These are phyloP conservation scores for Nesospiza acunhae DNA, from an alignment of 2,113 vertebrate genomes.

Conservation along the genomic window DNA sequence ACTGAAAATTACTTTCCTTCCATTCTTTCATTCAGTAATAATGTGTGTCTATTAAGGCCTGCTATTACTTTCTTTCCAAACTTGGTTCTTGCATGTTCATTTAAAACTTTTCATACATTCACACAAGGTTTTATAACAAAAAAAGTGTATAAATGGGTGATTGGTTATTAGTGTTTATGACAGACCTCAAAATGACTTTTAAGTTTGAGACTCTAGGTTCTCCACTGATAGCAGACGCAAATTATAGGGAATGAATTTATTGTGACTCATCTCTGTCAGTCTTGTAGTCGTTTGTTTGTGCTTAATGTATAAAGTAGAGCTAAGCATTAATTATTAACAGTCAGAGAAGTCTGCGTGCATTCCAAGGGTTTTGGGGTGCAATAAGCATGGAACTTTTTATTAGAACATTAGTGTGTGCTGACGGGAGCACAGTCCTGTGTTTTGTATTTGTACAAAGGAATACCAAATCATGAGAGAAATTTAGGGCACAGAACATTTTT, in stretches of 20 bases:
- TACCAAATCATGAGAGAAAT: background rate
- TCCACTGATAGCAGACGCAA: background rate
- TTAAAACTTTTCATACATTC: background rate
- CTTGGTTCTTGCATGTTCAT: background rate
- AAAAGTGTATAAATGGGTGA: background rate
- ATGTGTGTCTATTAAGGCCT: background rate
- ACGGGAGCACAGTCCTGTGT: background rate
- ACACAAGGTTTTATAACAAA: background rate
- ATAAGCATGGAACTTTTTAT: background rate
- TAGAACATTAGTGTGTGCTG: background rate
- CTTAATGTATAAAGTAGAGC: background rate
- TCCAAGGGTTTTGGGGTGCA: background rate
- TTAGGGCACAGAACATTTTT: background rate
- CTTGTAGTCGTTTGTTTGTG: slow-evolving; percentile 1
- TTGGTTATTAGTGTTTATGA: background rate
- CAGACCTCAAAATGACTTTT: background rate
- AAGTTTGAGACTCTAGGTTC: slow-evolving; percentile 6
- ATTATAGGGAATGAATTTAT: background rate
- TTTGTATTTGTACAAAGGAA: background rate
- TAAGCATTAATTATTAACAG: background rate
- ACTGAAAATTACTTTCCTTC: background rate
- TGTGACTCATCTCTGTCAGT: slow-evolving; percentile 19
- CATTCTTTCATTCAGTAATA: background rate
- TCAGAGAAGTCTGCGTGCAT: rapidly evolving
- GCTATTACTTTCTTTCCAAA: background rate